Evolutionary conservation across 1,140 invertebrate genomes (phyloP), one percentile per base, ranked within the genome.

Genomic region (Scaptomyza hsui): DNA sequence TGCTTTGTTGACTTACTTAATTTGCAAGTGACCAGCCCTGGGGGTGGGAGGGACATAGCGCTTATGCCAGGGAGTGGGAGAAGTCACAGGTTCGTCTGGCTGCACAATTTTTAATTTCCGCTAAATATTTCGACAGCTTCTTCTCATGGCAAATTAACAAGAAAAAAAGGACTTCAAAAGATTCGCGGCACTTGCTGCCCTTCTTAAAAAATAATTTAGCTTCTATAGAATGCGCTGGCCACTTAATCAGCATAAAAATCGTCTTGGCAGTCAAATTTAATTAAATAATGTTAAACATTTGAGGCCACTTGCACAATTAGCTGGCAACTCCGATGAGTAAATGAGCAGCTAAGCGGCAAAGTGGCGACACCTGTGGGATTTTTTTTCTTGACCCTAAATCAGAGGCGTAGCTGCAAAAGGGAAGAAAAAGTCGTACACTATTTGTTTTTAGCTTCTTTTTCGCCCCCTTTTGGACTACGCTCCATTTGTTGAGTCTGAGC

Each of bases 1-100:
- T 88, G 85, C 85, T 89, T 79, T 88, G 83, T 88, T 88, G 82
- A 88, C 82, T 88, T 82, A 86, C 82, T 86, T 86, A 88, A 89
- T 88, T 88, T 89, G 83, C 78, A 67, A 82, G 78, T 83, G 78
- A 51, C 67, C 72, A 73, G 42, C 4, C 47, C 4, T 2, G 9
- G n/a, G 12, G 2, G 44, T n/a, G 24, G 4, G 15, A 62, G 37
- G 26, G 39, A 44, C 44, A 4, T 6, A 47, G 18, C 53, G 24
- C 10, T 26, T 35, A 44, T 41, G 45, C 29, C 32, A 63, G 39
- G n/a, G 42, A 29, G n/a, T 4, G 21, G 9, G 24, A 37, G 16
- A n/a, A 49, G 47, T 52, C 53, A 13, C 42, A 32, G 13, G 47
- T 39, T 18, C 18, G 42, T 64, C 39, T 77, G 62, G 45, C 37